Percentiles rank a stretch among this genome's conserved stretches.
Conservation (phyloP, 2,888 invertebrate species). For the Resseliella maxima region DNA sequence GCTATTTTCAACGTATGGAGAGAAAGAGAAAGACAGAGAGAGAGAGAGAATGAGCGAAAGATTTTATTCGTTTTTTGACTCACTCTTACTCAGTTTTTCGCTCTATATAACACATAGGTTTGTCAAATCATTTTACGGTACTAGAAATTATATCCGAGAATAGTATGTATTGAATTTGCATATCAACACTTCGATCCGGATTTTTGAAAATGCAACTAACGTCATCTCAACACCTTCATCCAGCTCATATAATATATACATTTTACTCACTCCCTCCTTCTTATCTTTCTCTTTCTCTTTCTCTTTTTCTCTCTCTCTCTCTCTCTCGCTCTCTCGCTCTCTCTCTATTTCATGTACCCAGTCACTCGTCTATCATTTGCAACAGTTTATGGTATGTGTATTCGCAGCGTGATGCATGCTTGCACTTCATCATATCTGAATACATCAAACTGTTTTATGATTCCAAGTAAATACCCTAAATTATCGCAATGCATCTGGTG, state of each 20-base stretch:
- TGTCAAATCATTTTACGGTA: constrained; percentile 22
- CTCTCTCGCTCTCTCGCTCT: not conserved
- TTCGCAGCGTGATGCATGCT: not conserved
- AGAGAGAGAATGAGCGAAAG: too few relatives aligned
- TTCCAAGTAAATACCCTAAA: not conserved
- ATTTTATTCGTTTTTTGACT: too few relatives aligned
- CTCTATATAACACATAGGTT: not conserved
- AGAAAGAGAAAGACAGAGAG: too few relatives aligned
- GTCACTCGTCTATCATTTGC: not conserved
- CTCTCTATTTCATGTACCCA: not conserved
- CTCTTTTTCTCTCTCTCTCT: not conserved
- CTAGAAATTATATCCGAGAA: not conserved
- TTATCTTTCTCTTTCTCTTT: not conserved
- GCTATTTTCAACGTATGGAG: not conserved
- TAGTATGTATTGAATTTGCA: not conserved
- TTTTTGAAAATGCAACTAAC: not conserved
- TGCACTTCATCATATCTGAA: not conserved
- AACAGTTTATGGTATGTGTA: not conserved
- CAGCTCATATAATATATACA: not conserved
- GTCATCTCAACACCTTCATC: too few relatives aligned
- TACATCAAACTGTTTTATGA: constrained; percentile 14
- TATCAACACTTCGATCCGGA: constrained; percentile 4
- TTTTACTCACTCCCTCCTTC: not conserved
- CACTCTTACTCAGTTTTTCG: not conserved
- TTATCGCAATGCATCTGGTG: constrained; percentile 1